Evolutionary conservation across 2,888 invertebrate genomes (phyloP).

Genomic region (Euspilapteryx auroguttella): DNA sequence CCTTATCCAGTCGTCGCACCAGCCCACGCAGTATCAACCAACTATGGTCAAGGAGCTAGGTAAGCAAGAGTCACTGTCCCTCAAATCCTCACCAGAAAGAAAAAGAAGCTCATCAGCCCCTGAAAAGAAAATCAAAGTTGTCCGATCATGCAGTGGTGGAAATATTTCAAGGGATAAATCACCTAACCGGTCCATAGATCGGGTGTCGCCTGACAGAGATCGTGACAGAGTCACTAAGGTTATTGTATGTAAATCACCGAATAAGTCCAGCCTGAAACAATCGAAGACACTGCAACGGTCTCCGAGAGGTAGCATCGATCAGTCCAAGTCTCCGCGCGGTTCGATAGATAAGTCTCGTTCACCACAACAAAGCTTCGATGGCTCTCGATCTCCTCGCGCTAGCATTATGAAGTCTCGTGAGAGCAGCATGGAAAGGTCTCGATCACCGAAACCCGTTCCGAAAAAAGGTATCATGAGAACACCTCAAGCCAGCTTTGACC

Average conservation of each 20-base stretch:
- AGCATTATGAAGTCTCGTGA: constrained; percentile 53
- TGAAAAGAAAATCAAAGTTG: constrained; percentile 44
- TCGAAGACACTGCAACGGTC: constrained; percentile 43
- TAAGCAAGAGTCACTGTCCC: constrained; percentile 66
- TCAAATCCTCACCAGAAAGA: constrained; percentile 54
- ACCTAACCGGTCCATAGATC: constrained; percentile 12
- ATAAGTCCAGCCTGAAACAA: constrained; percentile 47
- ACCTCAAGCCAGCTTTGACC: constrained; percentile 50
- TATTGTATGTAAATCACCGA: constrained; percentile 52
- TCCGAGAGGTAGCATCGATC: constrained; percentile 57
- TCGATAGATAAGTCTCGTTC: constrained; percentile 61
- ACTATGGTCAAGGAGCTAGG: constrained; percentile 87
- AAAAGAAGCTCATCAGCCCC: constrained; percentile 19
- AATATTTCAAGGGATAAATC: constrained; percentile 48
- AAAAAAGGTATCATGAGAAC: constrained; percentile 56
- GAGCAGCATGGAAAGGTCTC: constrained; percentile 39
- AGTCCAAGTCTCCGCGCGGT: constrained; percentile 51
- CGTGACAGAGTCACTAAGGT: constrained; percentile 53
- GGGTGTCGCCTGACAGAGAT: constrained; percentile 32
- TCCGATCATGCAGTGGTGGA: constrained; percentile 58
- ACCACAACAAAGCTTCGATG: constrained; percentile 61
- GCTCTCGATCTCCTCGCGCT: constrained; percentile 44
- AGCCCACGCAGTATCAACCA: constrained; percentile 90
- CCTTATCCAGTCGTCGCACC: constrained; percentile 91
- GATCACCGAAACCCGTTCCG: constrained; percentile 48